Evolutionary conservation across 2,888 invertebrate species (phyloP).

Genomic region (Muscina levida): DNA sequence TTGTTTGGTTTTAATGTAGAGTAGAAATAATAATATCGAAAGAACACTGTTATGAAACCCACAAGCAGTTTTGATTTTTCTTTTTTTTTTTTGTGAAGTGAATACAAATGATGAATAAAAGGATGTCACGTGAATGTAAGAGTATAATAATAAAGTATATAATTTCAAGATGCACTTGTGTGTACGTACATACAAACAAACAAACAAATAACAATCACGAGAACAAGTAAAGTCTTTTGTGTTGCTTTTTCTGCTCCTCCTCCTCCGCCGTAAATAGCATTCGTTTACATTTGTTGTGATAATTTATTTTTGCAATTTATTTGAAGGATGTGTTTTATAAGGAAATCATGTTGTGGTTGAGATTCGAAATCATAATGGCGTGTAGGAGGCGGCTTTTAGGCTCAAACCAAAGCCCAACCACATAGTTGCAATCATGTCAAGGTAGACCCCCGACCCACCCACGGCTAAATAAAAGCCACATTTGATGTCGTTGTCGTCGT

Average conservation of each 20-base stretch:
- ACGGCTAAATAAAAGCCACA: slow-evolving; percentile 7
- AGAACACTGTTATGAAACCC: slow-evolving; percentile 66
- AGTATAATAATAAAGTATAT: slow-evolving; percentile 35
- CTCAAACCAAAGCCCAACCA: slow-evolving; percentile 14
- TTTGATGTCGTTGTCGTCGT: not conserved
- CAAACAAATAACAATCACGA: slow-evolving; percentile 16
- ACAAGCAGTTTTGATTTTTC: slow-evolving; percentile 62
- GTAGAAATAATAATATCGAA: slow-evolving; percentile 32
- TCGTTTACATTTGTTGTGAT: not conserved
- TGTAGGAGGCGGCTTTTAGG: not conserved
- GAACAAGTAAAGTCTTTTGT: slow-evolving; percentile 18
- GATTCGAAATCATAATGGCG: not conserved
- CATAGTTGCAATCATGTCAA: slow-evolving; percentile 58
- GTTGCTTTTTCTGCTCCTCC: slow-evolving; percentile 24
- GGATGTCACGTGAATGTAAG: slow-evolving; percentile 12
- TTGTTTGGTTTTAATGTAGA: slow-evolving; percentile 12
- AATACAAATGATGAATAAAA: slow-evolving; percentile 12
- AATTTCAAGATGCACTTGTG: too few relatives aligned
- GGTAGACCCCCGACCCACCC: slow-evolving; percentile 53
- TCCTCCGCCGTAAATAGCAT: not conserved
- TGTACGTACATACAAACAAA: too few relatives aligned
- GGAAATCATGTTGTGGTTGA: slow-evolving; percentile 21
- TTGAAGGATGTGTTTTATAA: not conserved
- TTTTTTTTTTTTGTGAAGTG: slow-evolving; percentile 24
- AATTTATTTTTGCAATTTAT: slow-evolving; percentile 24